These are phyloP conservation scores for Thymelicus sylvestris DNA, from an alignment of 2,888 invertebrate genomes.

Conservation along the genomic window DNA sequence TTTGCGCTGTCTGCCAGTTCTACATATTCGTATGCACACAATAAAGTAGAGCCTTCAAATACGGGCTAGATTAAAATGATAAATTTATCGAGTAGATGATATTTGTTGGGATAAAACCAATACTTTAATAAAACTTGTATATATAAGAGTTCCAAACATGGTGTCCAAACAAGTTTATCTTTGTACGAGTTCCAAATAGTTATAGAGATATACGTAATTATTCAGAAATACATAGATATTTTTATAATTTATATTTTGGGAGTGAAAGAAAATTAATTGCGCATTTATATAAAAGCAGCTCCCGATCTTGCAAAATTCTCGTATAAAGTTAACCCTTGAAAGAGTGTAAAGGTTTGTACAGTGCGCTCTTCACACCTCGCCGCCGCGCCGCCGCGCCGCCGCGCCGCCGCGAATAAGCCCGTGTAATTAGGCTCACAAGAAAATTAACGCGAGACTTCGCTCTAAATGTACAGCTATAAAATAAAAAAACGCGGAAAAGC, in stretches of 20 bases:
- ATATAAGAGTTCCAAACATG: too few relatives aligned
- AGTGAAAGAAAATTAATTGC: slow-evolving; percentile 4
- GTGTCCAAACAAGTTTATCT: too few relatives aligned
- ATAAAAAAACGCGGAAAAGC: slow-evolving; percentile 29
- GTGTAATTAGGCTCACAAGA: slow-evolving; percentile 78
- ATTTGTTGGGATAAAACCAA: too few relatives aligned
- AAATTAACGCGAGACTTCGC: slow-evolving; percentile 61
- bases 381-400: slow-evolving; percentile 50
- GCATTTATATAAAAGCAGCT: slow-evolving; percentile 24
- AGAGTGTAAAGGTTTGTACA: slow-evolving; percentile 59
- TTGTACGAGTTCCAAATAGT: too few relatives aligned
- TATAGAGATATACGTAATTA: too few relatives aligned
- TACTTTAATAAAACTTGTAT: too few relatives aligned
- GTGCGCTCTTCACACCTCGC: slow-evolving; percentile 60
- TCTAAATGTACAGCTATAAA: slow-evolving; percentile 28
- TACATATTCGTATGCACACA: too few relatives aligned
- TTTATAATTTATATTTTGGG: not conserved
- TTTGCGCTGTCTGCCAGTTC: too few relatives aligned
- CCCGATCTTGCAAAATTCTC: slow-evolving; percentile 34
- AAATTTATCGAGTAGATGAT: too few relatives aligned
- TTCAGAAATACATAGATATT: too few relatives aligned
- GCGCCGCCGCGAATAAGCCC: slow-evolving; percentile 60
- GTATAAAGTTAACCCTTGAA: slow-evolving; percentile 61
- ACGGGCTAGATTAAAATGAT: too few relatives aligned
- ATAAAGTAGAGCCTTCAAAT: too few relatives aligned